Evolutionary conservation across 1,140 invertebrate genomes (phyloP).

Genomic region (Eupeodes corollae): DNA sequence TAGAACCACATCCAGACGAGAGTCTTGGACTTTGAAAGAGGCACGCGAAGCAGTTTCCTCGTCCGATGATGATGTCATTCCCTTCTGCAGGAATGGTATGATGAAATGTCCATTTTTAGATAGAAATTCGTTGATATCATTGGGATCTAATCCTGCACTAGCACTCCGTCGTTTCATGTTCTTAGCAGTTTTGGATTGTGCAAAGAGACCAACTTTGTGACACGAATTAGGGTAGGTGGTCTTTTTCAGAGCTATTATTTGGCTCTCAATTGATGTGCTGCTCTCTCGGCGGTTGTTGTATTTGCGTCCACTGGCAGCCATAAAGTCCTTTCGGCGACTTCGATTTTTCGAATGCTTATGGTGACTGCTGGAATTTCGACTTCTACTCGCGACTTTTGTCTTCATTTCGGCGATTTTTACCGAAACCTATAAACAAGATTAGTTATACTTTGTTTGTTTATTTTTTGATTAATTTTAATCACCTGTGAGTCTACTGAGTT

Average conservation of each 20-base stretch:
- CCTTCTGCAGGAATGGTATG: constrained; percentile 40
- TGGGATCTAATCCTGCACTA: constrained; percentile 43
- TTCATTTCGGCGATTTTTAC: constrained; percentile 71
- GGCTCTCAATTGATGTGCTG: constrained; percentile 67
- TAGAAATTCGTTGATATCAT: constrained; percentile 42
- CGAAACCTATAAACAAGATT: constrained; percentile 37
- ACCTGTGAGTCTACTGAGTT: constrained; percentile 72
- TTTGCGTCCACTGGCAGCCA: constrained; percentile 37
- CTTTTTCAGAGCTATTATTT: constrained; percentile 42
- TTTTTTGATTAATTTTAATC: not conserved
- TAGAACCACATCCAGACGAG: constrained; percentile 43
- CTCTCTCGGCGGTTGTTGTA: constrained; percentile 50
- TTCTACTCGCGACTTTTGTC: constrained; percentile 50
- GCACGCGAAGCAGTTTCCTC: constrained; percentile 44
- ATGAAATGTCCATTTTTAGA: constrained; percentile 43
- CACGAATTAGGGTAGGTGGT: constrained; percentile 31
- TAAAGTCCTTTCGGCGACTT: constrained; percentile 36
- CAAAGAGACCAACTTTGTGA: constrained; percentile 35
- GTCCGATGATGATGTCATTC: constrained; percentile 40
- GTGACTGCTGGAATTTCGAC: constrained; percentile 15
- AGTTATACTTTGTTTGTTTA: not conserved
- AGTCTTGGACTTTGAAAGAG: constrained; percentile 42
- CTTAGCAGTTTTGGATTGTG: constrained; percentile 35
- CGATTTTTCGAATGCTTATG: constrained; percentile 15
- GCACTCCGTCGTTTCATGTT: constrained; percentile 45